Conservation (phyloP, 2,113 vertebrate species). For the Hydrochoerus hydrochaeris region DNA sequence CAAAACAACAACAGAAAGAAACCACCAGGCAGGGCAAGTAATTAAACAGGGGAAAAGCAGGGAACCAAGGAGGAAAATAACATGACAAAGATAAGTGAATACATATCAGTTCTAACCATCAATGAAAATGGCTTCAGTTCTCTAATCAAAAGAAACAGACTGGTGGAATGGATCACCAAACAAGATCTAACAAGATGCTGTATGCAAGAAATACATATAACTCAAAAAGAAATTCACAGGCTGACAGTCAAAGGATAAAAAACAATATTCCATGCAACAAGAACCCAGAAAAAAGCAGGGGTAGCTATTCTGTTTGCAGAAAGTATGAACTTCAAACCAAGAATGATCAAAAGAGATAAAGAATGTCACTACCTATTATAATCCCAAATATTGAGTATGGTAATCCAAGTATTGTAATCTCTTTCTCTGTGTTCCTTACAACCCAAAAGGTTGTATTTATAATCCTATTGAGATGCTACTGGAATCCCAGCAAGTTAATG, state of each 20-base stretch:
- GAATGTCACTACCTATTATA: background rate
- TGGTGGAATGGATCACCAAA: too few relatives aligned
- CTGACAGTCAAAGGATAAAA: background rate
- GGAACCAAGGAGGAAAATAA: background rate
- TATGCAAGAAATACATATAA: background rate
- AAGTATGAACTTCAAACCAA: background rate
- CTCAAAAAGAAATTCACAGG: background rate
- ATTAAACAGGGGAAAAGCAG: background rate
- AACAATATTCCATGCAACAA: background rate
- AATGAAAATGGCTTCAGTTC: background rate
- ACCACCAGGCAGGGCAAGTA: background rate
- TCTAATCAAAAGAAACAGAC: too few relatives aligned
- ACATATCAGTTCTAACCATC: background rate
- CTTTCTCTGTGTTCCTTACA: too few relatives aligned
- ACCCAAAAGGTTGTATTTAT: too few relatives aligned
- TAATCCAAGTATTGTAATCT: too few relatives aligned
- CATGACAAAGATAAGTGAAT: background rate
- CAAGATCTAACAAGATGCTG: too few relatives aligned
- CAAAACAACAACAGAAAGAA: background rate
- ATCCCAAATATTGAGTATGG: too few relatives aligned
- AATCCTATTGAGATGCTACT: too few relatives aligned
- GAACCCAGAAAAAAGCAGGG: background rate
- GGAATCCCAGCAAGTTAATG: too few relatives aligned
- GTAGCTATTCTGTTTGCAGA: background rate
- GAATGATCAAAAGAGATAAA: background rate